phyloP scores from a whole-genome alignment of 2,797 vertebrate genomes.

The Siniperca obscura region DNA sequence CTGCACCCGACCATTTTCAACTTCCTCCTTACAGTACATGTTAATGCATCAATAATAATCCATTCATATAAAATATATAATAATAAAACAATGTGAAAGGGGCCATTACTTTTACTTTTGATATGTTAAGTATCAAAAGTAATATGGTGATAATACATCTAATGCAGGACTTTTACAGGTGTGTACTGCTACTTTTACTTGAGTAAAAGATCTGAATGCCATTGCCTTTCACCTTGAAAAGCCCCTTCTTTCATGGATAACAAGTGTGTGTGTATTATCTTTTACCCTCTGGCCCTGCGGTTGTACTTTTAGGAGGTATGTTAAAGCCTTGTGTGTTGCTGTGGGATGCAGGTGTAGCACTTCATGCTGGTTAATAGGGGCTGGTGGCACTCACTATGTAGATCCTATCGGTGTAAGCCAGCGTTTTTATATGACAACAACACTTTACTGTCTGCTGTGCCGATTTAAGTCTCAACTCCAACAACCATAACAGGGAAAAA shows the following conservation, averaged over 20 bases:
- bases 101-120: background rate
- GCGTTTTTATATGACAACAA: slow-evolving; percentile 45
- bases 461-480: background rate
- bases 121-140: background rate
- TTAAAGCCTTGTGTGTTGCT: slow-evolving; percentile 43
- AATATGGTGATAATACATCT: background rate
- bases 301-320: slow-evolving; percentile 35
- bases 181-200: background rate
- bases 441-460: slow-evolving; percentile 26
- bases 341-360: slow-evolving; percentile 65
- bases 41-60: background rate
- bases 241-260: slow-evolving; percentile 11
- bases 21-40: background rate
- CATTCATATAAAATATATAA: background rate
- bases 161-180: background rate
- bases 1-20: background rate
- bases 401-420: slow-evolving; percentile 63
- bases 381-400: slow-evolving; percentile 56
- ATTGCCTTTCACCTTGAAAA: background rate
- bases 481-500: background rate
- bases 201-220: background rate
- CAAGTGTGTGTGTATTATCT: slow-evolving; percentile 9
- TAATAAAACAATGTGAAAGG: background rate
- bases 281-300: slow-evolving; percentile 6
- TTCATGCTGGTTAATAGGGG: slow-evolving; percentile 75